Percentiles rank a stretch among this genome's conserved stretches.
Evolutionary conservation across 2,113 vertebrate species (phyloP).

Genomic region (Myrmecophaga tridactyla): DNA sequence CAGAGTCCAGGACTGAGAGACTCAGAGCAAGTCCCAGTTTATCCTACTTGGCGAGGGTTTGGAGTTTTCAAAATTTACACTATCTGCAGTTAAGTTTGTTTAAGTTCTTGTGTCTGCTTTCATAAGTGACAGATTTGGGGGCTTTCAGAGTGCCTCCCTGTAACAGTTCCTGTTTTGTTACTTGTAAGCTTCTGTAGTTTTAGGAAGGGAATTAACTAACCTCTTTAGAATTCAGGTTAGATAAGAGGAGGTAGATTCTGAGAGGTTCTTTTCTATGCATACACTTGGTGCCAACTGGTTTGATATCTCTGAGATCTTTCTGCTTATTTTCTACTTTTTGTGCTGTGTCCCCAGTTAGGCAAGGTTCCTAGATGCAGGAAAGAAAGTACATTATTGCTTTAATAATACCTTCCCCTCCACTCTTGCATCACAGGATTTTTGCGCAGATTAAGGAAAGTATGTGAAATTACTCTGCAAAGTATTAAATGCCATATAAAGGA

Average conservation of each 20-base stretch:
- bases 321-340: not conserved
- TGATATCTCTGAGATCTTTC: not conserved
- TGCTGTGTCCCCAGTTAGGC: not conserved
- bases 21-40: not conserved
- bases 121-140: not conserved
- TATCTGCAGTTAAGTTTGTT: not conserved
- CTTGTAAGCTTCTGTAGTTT: not conserved
- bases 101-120: not conserved
- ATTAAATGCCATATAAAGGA: not conserved
- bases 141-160: not conserved
- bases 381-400: constrained; percentile 11
- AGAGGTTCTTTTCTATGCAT: not conserved
- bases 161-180: not conserved
- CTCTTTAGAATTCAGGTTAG: constrained; percentile 28
- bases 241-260: not conserved
- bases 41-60: not conserved
- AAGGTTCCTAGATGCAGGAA: not conserved
- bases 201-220: constrained; percentile 15
- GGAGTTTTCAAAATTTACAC: not conserved
- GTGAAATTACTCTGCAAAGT: constrained; percentile 3
- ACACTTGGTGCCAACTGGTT: not conserved
- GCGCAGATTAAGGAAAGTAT: not conserved
- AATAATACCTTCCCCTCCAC: constrained; percentile 3
- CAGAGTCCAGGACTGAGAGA: not conserved
- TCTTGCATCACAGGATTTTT: not conserved